Conservation (phyloP, 2,888 invertebrate species). For the Hanleya hanleyi region DNA sequence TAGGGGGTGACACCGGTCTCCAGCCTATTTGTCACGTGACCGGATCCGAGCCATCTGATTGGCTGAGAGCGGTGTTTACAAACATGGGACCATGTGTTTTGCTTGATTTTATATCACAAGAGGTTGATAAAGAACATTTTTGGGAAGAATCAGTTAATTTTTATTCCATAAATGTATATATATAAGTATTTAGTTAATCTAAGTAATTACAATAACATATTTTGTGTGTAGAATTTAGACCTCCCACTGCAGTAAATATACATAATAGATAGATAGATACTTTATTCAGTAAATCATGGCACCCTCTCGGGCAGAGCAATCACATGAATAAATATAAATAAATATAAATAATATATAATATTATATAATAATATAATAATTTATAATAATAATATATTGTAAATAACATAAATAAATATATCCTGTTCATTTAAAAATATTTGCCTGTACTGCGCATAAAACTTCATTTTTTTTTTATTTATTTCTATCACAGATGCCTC, state of each 20-base stretch:
- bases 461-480: not conserved
- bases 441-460: not conserved
- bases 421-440: not conserved
- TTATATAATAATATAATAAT: not conserved
- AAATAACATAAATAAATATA: too few relatives aligned
- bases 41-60: not conserved
- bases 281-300: too few relatives aligned
- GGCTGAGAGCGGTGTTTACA: not conserved
- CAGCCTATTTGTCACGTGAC: not conserved
- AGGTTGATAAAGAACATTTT: not conserved
- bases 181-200: not conserved
- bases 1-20: not conserved
- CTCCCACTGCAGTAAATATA: too few relatives aligned
- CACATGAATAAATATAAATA: too few relatives aligned
- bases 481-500: conserved; percentile 1
- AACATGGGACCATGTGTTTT: conserved; percentile 4
- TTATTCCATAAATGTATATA: not conserved
- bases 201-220: too few relatives aligned
- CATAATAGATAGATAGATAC: too few relatives aligned
- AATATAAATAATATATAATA: not conserved
- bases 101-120: conserved; percentile 3
- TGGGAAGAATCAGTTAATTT: too few relatives aligned
- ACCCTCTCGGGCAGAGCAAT: too few relatives aligned
- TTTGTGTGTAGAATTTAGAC: too few relatives aligned
- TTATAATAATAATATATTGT: not conserved